phyloP scores from a whole-genome alignment of 2,888 invertebrate genomes.

The Agrochola circellaris region DNA sequence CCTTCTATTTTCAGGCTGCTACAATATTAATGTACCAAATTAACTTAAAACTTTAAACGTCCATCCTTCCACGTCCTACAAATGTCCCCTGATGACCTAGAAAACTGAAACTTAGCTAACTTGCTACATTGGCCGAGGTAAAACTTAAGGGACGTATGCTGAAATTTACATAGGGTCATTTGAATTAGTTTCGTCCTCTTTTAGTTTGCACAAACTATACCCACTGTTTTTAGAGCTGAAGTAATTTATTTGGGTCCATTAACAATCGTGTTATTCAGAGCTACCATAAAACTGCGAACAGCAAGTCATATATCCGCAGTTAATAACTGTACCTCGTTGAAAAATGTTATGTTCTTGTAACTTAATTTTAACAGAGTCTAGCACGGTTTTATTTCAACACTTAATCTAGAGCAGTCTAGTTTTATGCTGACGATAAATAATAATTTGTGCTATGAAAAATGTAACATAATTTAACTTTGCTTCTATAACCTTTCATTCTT shows the following conservation, averaged over 20 bases:
- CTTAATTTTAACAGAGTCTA: constrained; percentile 23
- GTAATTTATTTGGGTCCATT: constrained; percentile 10
- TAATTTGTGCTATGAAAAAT: constrained; percentile 36
- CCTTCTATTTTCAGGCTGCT: constrained; percentile 39
- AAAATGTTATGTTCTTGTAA: constrained; percentile 20
- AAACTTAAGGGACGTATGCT: constrained; percentile 43
- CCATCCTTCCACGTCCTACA: constrained; percentile 31
- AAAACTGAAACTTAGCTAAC: constrained; percentile 53
- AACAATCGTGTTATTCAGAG: neutral
- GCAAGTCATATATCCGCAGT: constrained; percentile 16
- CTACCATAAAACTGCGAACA: constrained; percentile 18
- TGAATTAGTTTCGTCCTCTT: constrained; percentile 44
- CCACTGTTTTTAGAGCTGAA: constrained; percentile 27
- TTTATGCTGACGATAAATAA: constrained; percentile 40
- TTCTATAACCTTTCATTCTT: constrained; percentile 39
- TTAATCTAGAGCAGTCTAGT: constrained; percentile 33
- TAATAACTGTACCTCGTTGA: constrained; percentile 11
- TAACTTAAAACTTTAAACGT: constrained; percentile 47
- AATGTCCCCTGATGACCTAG: constrained; percentile 52
- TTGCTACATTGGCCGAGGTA: constrained; percentile 39
- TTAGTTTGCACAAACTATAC: constrained; percentile 39
- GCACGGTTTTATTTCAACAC: constrained; percentile 39
- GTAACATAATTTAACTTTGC: constrained; percentile 29
- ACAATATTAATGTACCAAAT: constrained; percentile 57
- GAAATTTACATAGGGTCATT: constrained; percentile 58